Conservation (phyloP, 2,888 invertebrate genomes). For the Thysanoteuthis rhombus region DNA sequence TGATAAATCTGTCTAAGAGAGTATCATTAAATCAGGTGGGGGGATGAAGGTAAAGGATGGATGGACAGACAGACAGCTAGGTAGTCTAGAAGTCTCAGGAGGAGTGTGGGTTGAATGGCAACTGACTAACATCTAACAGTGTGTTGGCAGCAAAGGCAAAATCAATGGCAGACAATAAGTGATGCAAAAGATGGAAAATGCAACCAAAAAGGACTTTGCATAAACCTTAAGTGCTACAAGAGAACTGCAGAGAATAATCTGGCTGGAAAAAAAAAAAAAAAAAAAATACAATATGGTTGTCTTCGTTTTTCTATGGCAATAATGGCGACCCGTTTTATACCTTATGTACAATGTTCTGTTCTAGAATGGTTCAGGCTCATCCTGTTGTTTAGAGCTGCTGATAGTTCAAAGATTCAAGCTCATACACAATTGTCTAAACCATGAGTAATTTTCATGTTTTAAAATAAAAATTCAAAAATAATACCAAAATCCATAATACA, state of each 20-base stretch:
- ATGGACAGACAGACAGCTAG: neutral
- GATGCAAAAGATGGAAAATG: neutral
- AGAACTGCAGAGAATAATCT: neutral
- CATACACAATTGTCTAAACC: too few species aligned
- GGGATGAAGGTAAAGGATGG: neutral
- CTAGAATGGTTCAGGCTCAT: too few species aligned
- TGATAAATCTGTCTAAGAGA: neutral
- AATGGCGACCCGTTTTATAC: too few species aligned
- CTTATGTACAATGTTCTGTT: too few species aligned
- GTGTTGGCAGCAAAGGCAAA: conserved; percentile 12
- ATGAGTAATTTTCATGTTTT: too few species aligned
- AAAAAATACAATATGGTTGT: too few species aligned
- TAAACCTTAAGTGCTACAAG: neutral
- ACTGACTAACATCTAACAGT: neutral
- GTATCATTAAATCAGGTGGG: neutral
- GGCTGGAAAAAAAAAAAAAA: too few species aligned
- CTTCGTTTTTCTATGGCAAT: too few species aligned
- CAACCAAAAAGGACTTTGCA: neutral
- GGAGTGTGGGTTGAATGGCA: neutral
- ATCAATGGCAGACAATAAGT: conserved; percentile 12
- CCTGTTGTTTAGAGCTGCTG: too few species aligned
- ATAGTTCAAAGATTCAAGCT: too few species aligned
- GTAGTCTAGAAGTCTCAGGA: neutral
- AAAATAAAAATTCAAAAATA: too few species aligned
- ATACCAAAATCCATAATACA: too few species aligned